These are phyloP conservation scores for Chrosomus eos DNA, from an alignment of 2,797 vertebrate species.

Conservation along the genomic window DNA sequence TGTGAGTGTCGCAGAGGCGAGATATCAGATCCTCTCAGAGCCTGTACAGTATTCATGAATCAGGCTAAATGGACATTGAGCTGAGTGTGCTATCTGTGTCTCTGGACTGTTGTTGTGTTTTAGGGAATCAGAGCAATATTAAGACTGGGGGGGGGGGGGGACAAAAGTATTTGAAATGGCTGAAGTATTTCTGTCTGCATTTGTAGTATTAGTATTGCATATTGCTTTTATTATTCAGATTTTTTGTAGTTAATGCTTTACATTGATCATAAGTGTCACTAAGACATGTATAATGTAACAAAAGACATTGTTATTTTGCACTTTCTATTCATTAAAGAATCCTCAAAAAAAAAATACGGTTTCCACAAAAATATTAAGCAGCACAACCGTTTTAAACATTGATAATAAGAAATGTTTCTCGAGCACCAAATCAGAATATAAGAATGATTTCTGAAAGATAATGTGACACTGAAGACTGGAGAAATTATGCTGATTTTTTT, in stretches of 20 bases:
- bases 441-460: not conserved
- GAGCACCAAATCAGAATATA: not conserved
- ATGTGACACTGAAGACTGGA: not conserved
- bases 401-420: not conserved
- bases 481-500: not conserved
- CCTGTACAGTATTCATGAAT: constrained; percentile 21
- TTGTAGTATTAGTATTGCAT: not conserved
- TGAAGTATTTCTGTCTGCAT: not conserved
- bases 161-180: no score
- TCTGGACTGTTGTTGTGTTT: constrained; percentile 14
- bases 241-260: not conserved
- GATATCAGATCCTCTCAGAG: not conserved
- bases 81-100: constrained; percentile 17
- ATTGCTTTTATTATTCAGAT: not conserved
- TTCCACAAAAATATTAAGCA: not conserved
- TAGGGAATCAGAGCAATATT: constrained; percentile 14
- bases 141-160: not conserved
- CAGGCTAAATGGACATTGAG: constrained; percentile 20
- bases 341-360: not conserved
- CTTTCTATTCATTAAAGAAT: not conserved
- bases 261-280: not conserved
- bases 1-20: not conserved
- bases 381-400: not conserved
- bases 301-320: not conserved
- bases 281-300: not conserved